Conservation (phyloP, 1,140 invertebrate genomes). For the Cydia strobilella region DNA sequence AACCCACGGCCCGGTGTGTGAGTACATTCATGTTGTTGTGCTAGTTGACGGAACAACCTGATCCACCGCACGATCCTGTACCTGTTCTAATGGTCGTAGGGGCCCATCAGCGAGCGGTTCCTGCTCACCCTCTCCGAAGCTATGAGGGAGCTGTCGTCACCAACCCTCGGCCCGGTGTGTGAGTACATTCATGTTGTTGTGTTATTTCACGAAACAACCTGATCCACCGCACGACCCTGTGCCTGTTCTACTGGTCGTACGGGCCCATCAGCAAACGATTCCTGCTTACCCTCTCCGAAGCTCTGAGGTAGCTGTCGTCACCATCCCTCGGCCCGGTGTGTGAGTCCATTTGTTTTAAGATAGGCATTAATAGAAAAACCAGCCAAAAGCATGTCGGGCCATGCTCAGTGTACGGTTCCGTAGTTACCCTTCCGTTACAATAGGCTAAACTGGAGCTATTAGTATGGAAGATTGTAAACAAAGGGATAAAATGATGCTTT, state of each 20-base stretch:
- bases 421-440: no score
- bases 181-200: constrained; percentile 47
- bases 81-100: constrained; percentile 75
- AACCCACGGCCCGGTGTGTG: constrained; percentile 80
- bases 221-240: constrained; percentile 74
- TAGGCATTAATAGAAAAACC: no score
- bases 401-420: no score
- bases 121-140: constrained; percentile 68
- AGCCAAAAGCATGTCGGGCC: no score
- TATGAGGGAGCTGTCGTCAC: constrained; percentile 80
- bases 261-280: constrained; percentile 63
- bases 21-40: constrained; percentile 46
- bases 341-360: constrained; percentile 69
- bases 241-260: constrained; percentile 76
- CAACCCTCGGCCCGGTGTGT: constrained; percentile 80
- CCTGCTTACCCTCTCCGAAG: constrained; percentile 65
- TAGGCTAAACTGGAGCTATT: no score
- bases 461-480: no score
- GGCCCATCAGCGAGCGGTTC: constrained; percentile 62
- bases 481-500: no score
- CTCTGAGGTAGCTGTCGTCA: constrained; percentile 81
- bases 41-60: constrained; percentile 74
- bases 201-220: constrained; percentile 43
- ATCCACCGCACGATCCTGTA: constrained; percentile 77
- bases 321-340: constrained; percentile 80